phyloP scores from a whole-genome alignment of 2,888 invertebrate genomes.

The Quadroppia sp. region DNA sequence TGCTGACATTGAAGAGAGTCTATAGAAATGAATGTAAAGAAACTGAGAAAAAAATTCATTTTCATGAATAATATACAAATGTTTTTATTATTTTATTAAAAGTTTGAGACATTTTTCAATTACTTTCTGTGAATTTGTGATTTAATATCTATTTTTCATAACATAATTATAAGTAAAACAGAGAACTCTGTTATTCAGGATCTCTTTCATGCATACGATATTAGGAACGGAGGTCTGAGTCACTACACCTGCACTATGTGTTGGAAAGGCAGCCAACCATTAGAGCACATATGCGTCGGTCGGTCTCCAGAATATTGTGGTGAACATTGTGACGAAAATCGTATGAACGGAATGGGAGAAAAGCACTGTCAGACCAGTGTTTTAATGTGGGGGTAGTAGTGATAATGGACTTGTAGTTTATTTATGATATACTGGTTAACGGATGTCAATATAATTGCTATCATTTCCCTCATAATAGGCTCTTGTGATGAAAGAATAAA shows the following conservation, averaged over 20 bases:
- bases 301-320: slow-evolving; percentile 15
- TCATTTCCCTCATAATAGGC: not conserved
- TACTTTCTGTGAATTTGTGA: no score
- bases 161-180: no score
- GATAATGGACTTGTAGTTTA: slow-evolving; percentile 26
- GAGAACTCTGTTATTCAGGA: no score
- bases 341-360: not conserved
- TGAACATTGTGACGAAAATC: not conserved
- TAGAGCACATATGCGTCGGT: not conserved
- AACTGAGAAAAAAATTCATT: no score
- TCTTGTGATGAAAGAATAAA: no score
- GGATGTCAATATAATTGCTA: not conserved
- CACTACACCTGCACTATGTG: slow-evolving; percentile 15
- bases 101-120: no score
- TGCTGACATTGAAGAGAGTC: no score
- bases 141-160: no score
- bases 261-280: slow-evolving; percentile 15
- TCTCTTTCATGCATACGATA: slow-evolving; percentile 22
- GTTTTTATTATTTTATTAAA: no score
- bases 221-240: not conserved
- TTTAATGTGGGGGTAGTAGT: not conserved
- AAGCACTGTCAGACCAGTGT: not conserved
- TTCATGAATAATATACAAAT: no score
- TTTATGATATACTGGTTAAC: slow-evolving; percentile 18
- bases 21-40: no score